phyloP scores from a whole-genome alignment of 2,888 invertebrate genomes.

The Agrilus cyanescens region DNA sequence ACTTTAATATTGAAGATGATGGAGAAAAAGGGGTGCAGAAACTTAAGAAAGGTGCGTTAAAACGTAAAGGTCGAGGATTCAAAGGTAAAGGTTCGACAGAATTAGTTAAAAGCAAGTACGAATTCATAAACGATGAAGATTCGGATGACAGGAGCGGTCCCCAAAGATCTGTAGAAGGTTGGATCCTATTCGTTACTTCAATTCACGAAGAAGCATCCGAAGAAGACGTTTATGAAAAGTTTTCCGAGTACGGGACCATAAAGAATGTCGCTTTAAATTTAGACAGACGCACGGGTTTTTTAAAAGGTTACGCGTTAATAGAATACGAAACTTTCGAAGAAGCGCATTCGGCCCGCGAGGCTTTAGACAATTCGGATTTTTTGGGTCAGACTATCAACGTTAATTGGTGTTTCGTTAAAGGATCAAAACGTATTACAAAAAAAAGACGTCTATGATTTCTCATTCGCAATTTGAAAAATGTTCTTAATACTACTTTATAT shows the following conservation, averaged over 20 bases:
- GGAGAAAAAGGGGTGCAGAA: no score
- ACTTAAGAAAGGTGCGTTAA: no score
- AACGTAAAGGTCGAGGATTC: no score
- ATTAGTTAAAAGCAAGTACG: no score
- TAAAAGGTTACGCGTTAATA: conserved; percentile 87
- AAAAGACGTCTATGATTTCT: no score
- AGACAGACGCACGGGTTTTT: conserved; percentile 88
- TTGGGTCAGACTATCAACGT: conserved; percentile 82
- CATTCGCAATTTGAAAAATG: no score
- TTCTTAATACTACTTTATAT: no score
- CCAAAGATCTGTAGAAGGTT: conserved; percentile 69
- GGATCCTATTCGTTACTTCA: conserved; percentile 93
- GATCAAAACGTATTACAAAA: conserved; percentile 41
- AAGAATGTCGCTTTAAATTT: conserved; percentile 92
- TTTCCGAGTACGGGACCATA: conserved; percentile 90
- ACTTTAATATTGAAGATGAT: no score
- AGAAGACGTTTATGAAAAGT: conserved; percentile 90
- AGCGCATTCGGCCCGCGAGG: conserved; percentile 80
- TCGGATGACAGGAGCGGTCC: no score
- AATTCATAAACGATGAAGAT: no score
- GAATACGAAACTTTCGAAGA: conserved; percentile 94
- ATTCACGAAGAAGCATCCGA: conserved; percentile 96
- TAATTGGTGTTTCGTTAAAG: conserved; percentile 92
- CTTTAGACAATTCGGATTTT: conserved; percentile 75
- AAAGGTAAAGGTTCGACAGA: no score